These are phyloP conservation scores for Amblyraja radiata DNA, from an alignment of 2,797 vertebrate genomes.

Conservation along the genomic window DNA sequence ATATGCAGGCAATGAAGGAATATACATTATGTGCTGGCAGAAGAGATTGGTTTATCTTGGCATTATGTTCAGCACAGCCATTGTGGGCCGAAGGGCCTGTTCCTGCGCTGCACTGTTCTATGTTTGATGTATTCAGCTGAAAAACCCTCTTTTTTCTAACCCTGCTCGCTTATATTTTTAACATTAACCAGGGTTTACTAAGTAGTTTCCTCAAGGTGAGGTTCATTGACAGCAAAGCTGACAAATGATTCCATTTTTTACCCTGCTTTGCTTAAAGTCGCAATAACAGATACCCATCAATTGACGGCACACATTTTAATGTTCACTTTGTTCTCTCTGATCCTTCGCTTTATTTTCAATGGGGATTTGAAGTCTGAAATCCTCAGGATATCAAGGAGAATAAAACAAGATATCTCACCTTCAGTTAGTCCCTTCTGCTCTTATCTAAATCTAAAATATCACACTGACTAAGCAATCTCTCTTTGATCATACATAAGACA, in stretches of 20 bases:
- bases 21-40: too few relatives aligned
- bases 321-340: slow-evolving; percentile 19
- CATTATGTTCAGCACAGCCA: too few relatives aligned
- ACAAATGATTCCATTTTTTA: slow-evolving; percentile 23
- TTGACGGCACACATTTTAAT: slow-evolving; percentile 8
- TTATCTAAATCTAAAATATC: slow-evolving; percentile 37
- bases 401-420: slow-evolving; percentile 37
- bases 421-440: slow-evolving; percentile 33
- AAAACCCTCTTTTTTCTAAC: not conserved
- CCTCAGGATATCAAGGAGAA: slow-evolving; percentile 34
- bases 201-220: slow-evolving; percentile 29
- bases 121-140: not conserved
- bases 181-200: not conserved
- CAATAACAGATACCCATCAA: not conserved
- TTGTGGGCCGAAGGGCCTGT: too few relatives aligned
- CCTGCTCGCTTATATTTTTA: not conserved
- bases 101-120: too few relatives aligned
- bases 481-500: slow-evolving; percentile 38
- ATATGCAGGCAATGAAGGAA: too few relatives aligned
- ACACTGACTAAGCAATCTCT: slow-evolving; percentile 34
- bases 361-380: slow-evolving; percentile 31
- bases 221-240: not conserved
- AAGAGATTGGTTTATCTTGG: too few relatives aligned
- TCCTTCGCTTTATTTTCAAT: slow-evolving; percentile 31
- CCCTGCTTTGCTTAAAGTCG: not conserved